Evolutionary conservation across 2,113 vertebrate species (phyloP).

Genomic region (Takifugu bimaculatus): DNA sequence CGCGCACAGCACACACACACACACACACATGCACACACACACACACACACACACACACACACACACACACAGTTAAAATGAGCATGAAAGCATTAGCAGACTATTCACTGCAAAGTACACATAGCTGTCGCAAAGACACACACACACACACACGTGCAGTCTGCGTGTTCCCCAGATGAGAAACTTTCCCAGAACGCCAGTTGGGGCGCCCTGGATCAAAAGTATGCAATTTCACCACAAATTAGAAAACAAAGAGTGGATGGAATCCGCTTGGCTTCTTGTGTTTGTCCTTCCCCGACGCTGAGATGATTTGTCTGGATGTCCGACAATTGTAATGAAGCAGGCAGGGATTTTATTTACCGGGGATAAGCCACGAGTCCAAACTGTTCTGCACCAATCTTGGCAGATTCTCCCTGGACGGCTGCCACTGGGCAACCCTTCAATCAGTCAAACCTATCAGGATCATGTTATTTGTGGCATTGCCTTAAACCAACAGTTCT

Average conservation of each 20-base stretch:
- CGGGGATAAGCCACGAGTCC: conserved; percentile 4
- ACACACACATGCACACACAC: background rate
- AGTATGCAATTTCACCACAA: conserved; percentile 60
- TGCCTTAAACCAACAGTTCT: too few relatives aligned
- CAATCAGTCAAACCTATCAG: background rate
- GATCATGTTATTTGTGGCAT: too few relatives aligned
- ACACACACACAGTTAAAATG: conserved; percentile 2
- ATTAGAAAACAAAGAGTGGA: conserved; percentile 66
- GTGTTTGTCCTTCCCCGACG: conserved; percentile 53
- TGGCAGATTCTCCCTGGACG: background rate
- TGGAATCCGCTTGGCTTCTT: conserved; percentile 55
- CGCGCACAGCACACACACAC: conserved; percentile 3
- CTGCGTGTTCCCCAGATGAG: conserved; percentile 29
- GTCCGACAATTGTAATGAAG: conserved; percentile 30
- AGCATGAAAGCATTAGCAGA: conserved; percentile 14
- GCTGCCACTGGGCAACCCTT: background rate
- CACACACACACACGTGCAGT: conserved; percentile 20
- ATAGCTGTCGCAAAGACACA: conserved; percentile 1
- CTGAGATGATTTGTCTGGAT: conserved; percentile 44
- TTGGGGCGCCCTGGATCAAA: conserved; percentile 45
- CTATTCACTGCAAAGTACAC: conserved; percentile 16
- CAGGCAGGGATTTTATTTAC: background rate
- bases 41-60: background rate
- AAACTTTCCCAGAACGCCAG: conserved; percentile 59
- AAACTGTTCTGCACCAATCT: background rate